Conservation (phyloP, 2,113 vertebrate species). For the Gymnobelideus leadbeateri region DNA sequence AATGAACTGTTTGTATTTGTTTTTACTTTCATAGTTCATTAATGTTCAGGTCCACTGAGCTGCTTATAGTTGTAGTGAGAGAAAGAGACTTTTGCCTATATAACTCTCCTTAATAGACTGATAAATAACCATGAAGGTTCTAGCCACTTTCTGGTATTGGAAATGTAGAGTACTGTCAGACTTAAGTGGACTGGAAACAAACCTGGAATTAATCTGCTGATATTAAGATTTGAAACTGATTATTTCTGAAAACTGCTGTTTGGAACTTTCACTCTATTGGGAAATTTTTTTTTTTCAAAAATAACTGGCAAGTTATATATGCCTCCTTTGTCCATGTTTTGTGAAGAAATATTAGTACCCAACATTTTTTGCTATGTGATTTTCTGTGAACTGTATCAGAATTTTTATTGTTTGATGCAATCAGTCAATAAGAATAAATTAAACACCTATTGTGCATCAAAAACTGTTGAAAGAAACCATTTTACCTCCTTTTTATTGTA, state of each 20-base stretch:
- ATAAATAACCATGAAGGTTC: conserved; percentile 29
- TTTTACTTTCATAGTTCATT: conserved; percentile 41
- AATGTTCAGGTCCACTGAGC: neutral
- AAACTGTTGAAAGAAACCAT: neutral
- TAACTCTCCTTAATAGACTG: conserved; percentile 5
- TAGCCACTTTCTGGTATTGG: neutral
- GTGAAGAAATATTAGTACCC: neutral
- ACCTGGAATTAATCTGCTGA: conserved; percentile 20
- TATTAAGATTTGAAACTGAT: conserved; percentile 41
- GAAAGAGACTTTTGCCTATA: neutral
- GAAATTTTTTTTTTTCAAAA: neutral
- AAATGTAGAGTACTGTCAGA: neutral
- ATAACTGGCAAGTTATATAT: accelerated
- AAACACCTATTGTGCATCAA: neutral
- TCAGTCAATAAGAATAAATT: neutral
- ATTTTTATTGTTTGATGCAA: conserved; percentile 2
- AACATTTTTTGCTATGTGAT: neutral
- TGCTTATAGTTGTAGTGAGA: neutral
- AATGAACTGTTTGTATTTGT: neutral
- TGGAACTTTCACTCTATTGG: neutral
- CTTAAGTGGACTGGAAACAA: conserved; percentile 4
- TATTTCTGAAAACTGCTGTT: conserved; percentile 12
- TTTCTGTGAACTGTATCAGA: neutral
- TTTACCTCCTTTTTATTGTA: neutral
- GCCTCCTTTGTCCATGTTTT: neutral